Evolutionary conservation across 2,888 invertebrate species (phyloP).

Genomic region (Emesis castigata): DNA sequence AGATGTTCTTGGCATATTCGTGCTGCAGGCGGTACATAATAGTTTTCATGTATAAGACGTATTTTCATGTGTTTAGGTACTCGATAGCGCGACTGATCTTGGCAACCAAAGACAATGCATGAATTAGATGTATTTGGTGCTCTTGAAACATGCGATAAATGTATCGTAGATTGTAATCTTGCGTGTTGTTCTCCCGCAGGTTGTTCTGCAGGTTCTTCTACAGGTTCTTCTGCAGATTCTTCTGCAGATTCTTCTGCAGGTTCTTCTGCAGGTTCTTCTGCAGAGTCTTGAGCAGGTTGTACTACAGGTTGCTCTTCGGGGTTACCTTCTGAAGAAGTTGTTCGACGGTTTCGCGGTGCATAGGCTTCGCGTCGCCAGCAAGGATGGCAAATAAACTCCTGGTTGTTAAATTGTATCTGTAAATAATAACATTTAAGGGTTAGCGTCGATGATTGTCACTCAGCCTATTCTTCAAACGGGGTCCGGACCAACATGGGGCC

Average conservation of each 20-base stretch:
- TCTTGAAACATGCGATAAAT: not conserved
- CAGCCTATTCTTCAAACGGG: not conserved
- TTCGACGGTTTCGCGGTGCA: not conserved
- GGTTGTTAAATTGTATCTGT: not conserved
- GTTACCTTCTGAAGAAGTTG: slow-evolving; percentile 1
- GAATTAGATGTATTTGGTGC: slow-evolving; percentile 7
- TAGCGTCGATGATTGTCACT: not conserved
- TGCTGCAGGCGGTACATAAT: not conserved
- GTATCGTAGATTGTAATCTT: not conserved
- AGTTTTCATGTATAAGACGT: not conserved
- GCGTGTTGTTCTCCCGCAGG: not conserved
- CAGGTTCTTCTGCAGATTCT: not conserved
- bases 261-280: not conserved
- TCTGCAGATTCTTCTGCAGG: not conserved
- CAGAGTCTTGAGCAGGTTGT: slow-evolving; percentile 1
- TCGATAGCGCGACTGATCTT: slow-evolving; percentile 3
- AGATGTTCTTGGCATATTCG: not conserved
- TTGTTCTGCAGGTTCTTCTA: not conserved
- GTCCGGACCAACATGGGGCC: not conserved
- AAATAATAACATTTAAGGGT: slow-evolving; percentile 3
- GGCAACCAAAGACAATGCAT: slow-evolving; percentile 8
- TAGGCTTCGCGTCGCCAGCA: slow-evolving; percentile 1
- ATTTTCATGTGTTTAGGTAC: slow-evolving; percentile 9
- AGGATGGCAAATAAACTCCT: not conserved
- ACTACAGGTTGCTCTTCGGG: not conserved